Evolutionary conservation across 2,113 vertebrate species (phyloP).

Genomic region (Odobenus rosmarus): DNA sequence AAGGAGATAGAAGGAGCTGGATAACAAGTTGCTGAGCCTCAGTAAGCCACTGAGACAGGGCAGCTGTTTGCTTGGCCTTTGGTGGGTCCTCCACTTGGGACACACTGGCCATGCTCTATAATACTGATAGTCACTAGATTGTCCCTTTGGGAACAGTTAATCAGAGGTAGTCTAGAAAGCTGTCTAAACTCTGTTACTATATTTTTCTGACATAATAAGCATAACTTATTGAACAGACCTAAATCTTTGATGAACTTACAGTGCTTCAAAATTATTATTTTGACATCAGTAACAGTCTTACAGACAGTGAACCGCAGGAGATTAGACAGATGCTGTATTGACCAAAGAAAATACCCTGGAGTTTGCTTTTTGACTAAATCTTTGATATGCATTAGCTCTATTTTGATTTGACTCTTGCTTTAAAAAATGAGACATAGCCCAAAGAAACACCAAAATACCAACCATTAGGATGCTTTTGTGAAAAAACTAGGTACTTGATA

Average conservation of each 20-base stretch:
- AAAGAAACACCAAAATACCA: neutral
- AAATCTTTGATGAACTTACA: conserved; percentile 47
- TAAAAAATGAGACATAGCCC: neutral
- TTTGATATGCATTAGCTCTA: neutral
- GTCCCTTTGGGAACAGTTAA: neutral
- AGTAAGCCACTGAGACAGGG: too few relatives aligned
- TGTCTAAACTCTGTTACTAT: neutral
- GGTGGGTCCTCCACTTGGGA: neutral
- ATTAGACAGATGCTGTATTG: neutral
- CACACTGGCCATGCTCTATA: too few relatives aligned
- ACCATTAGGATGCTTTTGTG: neutral
- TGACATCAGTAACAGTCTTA: neutral
- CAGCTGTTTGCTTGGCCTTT: neutral
- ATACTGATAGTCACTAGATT: neutral
- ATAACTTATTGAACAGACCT: conserved; percentile 9
- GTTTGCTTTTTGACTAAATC: neutral
- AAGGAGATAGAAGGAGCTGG: neutral
- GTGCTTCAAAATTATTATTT: conserved; percentile 30
- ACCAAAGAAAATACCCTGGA: neutral
- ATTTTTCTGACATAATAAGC: conserved; percentile 31
- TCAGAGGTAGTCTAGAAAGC: neutral
- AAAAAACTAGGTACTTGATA: neutral
- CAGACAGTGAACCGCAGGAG: neutral
- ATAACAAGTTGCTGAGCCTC: neutral
- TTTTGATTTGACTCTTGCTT: neutral